phyloP scores from a whole-genome alignment of 2,113 vertebrate genomes.

The Sebastes schlegelii region DNA sequence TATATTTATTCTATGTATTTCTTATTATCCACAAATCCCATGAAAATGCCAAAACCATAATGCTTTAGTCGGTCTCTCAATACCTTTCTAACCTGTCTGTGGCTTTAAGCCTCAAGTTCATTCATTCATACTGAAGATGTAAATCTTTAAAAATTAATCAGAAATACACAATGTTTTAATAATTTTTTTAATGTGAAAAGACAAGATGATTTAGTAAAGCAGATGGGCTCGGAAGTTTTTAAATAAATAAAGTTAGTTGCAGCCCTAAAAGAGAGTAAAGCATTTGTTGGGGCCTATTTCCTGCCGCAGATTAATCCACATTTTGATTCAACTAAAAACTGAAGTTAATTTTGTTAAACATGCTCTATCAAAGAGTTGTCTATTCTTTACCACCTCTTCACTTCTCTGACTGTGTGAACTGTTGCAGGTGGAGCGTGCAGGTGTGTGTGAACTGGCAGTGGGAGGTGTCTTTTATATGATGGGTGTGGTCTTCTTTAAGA shows the following conservation, averaged over 20 bases:
- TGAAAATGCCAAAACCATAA: neutral
- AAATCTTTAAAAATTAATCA: neutral
- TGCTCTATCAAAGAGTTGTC: neutral
- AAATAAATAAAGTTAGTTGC: too few relatives aligned
- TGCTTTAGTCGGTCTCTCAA: neutral
- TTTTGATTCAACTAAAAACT: neutral
- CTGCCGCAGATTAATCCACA: neutral
- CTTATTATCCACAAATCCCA: neutral
- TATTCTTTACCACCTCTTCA: neutral
- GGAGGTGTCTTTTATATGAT: constrained; percentile 90
- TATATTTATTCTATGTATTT: neutral
- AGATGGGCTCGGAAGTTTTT: neutral
- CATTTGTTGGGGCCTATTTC: neutral
- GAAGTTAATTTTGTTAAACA: neutral
- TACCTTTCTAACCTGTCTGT: neutral
- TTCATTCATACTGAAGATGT: neutral
- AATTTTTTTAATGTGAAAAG: neutral
- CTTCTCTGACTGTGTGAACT: neutral
- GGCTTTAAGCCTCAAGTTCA: neutral
- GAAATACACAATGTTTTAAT: neutral
- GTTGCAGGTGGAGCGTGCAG: constrained; percentile 89
- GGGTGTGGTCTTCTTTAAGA: constrained; percentile 95
- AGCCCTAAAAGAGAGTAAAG: neutral
- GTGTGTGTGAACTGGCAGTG: constrained; percentile 89
- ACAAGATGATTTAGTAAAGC: neutral